Evolutionary conservation across 2,113 vertebrate genomes (phyloP), one percentile per base, ranked within the genome.

Genomic region (Coptodon rendalli): DNA sequence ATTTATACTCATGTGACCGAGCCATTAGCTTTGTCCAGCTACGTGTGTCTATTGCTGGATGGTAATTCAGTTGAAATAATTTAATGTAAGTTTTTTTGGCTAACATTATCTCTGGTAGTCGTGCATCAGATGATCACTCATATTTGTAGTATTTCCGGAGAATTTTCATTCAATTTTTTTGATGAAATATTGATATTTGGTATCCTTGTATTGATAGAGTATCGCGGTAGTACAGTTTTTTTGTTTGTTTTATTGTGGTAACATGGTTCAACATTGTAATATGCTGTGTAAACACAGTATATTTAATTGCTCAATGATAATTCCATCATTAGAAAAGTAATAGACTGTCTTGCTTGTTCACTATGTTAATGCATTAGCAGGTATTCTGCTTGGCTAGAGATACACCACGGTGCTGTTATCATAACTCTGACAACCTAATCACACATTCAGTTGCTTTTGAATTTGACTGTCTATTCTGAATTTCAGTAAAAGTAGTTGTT

Each of bases 91-190:
- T 5, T 66, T 38, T 36, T 38, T 38, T 22, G 61, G 11, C 34
- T n/a, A 66, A 66, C 61, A 66, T 66, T 38, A 38, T 66, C 19
- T 38, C 34, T 12, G 10, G 61, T 66, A 6, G 34, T 66, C 4
- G 34, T 8, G 61, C 34, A 66, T 8, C 34, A 66, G 61, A 66
- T 22, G 34, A 66, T 22, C 61, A 66, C 10, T 38, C 34, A 22
- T 13, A 38, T 66, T 66, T 38, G 61, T 66, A 66, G 19, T 66
- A 66, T 66, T 66, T 66, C 61, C 6, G 2, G 6, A 66, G 34
- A 38, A 1, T 38, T 22, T 5, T 38, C 0, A 66, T 38, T 38
- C 5, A 38, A 66, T 38, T 22, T 0, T 0, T 38, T 66, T 38
- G 61, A 38, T 38, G 0, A 31, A 61, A 61, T 61, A 61, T 10